Evolutionary conservation across 2,888 invertebrate species (phyloP), one percentile per base, ranked within the genome.

Genomic region (Leucoptera coffeella): DNA sequence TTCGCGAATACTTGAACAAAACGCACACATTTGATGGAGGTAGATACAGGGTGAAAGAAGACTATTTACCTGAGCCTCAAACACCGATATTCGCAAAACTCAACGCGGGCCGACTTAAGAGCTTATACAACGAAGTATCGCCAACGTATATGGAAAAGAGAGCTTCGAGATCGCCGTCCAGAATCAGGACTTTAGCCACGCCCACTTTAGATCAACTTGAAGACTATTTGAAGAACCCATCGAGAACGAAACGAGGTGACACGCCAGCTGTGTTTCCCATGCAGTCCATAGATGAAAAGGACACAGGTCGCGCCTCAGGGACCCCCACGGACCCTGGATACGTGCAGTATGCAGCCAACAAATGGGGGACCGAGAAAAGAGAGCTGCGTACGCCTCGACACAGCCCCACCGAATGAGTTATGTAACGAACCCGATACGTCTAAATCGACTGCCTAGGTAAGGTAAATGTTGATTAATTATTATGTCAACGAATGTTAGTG

Each of bases 311-410:
- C 25, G 73, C 74, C 1, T 75, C 77, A 0, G 80, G 79, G n/a
- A 75, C 80, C 1, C 82, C 84, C 1, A 78, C 76, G 0, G 83
- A 84, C 47, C 83, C 82, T 1, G 84, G 84, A 3, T 85, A 77
- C 39, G 84, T 85, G 2, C 78, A 80, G 40, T 83, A 83, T 42
- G 76, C 82, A 1, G 84, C 81, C 2, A 78, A 75, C 33, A 74
- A 78, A 37, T 84, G 84, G 84, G n/a, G n/a, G n/a, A 74, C 76
- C 0, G 69, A 72, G 23, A 65, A 61, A 26, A 40, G 65, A 14
- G 73, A 65, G 39, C 43, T 71, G 5, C 72, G 76, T 37, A 78
- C 80, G 2, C 79, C 80, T 1, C 45, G 73, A 34, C 73, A 74
- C 32, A 76, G 74, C 42, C 76, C 74, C 3, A 69, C 69, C 15